Base-by-base conservation (phyloP, 1,140 invertebrate species). In the Cydia pomonella region DNA sequence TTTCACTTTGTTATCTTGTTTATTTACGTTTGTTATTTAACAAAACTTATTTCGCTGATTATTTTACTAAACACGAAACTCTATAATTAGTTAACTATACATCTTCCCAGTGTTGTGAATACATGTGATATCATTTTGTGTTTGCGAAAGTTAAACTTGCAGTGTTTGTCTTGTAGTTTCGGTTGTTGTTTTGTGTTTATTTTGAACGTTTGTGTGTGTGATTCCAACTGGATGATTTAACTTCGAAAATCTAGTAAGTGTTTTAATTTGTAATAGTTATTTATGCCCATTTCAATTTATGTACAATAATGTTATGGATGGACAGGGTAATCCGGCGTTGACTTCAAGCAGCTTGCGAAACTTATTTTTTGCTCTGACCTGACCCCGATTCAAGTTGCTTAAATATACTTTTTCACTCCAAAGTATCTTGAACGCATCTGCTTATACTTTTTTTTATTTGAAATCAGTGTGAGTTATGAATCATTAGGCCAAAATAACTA, bases 11-110 rank as follows among this genome's bases (percentile, higher is more conserved):
- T 78, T 79, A 73, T 77, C 74, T 80, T 75, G 76, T 78, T 84
- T 87, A 81, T 87, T 87, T 87, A 87, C 78, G 72, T 82, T 82
- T 77, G 77, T 79, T 72, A 80, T 74, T 77, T 73, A 73, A 47
- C 29, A 53, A 72, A 72, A 79, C 75, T 76, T 71, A 76, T 79
- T 76, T 78, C n/a, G 44, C 50, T 21, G 23, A 59, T 23, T 23
- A 69, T 23, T 69, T 69, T 41, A 16, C 25, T 16, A 66, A 21
- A 69, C 7, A 9, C 29, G n/a, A n/a, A 38, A 18, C 64, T n/a
- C n/a, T n/a, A n/a, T n/a, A n/a, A n/a, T n/a, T n/a, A n/a, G n/a
- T n/a, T 38, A n/a, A 33, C n/a, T 33, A 10, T 69, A 38, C 5
- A 41, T 18, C 29, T 29, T 18, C 6, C 5, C n/a, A 69, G 64